Conservation (phyloP, 30 jellyfish, hydroid and myxozoan genomes). For the Turritopsis rubra region DNA sequence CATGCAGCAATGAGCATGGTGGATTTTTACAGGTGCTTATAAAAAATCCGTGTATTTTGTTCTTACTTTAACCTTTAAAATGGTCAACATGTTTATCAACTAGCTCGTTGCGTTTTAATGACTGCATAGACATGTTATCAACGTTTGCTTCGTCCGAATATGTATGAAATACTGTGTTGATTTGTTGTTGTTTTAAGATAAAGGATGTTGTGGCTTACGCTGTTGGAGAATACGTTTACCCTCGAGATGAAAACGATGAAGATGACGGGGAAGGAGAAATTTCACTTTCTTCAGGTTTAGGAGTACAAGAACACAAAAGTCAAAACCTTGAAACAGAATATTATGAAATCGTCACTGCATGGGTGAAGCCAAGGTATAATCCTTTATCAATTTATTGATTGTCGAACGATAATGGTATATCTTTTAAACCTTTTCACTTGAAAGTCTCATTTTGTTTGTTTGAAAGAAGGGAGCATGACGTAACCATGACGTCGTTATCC, state of each 20-base stretch:
- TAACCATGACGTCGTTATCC: neutral
- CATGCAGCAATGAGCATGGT: too few relatives aligned
- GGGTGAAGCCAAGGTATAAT: constrained; percentile 70
- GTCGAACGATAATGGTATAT: neutral
- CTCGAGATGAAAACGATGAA: constrained; percentile 23
- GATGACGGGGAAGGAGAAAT: neutral
- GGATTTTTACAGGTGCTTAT: too few relatives aligned
- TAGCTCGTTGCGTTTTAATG: too few relatives aligned
- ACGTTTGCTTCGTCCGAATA: too few relatives aligned
- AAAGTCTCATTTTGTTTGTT: too few relatives aligned
- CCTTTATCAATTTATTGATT: neutral
- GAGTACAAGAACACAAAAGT: neutral
- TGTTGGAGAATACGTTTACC: constrained; percentile 73
- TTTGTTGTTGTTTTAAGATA: neutral
- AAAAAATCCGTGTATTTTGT: too few relatives aligned
- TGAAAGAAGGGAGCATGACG: neutral
- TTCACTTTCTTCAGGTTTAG: neutral
- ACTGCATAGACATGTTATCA: too few relatives aligned
- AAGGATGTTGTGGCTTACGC: constrained; percentile 78
- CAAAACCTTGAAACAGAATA: neutral
- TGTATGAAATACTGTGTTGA: too few relatives aligned
- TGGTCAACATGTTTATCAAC: too few relatives aligned
- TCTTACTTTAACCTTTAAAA: too few relatives aligned
- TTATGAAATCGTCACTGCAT: constrained; percentile 78
- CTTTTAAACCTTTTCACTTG: neutral